A percentile compares a stretch with the other conserved stretches of the same genome.
Conservation (phyloP, 2,113 vertebrate species). For the Tachycineta bicolor region DNA sequence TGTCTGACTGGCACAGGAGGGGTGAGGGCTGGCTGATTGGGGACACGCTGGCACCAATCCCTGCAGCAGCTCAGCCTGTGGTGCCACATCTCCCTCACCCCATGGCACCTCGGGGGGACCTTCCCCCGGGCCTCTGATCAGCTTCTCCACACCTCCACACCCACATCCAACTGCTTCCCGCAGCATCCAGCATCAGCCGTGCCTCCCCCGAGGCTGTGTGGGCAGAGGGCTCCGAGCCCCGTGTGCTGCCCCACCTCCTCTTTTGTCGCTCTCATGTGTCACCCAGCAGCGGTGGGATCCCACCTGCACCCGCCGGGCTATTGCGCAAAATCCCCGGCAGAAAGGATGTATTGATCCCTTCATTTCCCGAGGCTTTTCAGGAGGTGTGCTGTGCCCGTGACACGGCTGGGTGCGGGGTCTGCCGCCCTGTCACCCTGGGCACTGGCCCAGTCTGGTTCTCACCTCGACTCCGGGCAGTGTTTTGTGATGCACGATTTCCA, state of each 20-base stretch:
- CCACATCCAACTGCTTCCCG: background rate
- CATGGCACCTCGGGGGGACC: accelerated
- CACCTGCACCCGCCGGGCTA: background rate
- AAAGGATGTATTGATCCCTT: background rate
- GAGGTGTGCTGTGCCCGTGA: background rate
- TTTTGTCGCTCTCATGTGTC: background rate
- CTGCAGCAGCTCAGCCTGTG: accelerated
- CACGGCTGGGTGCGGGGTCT: accelerated
- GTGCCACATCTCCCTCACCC: background rate
- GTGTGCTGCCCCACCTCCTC: background rate
- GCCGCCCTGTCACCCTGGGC: accelerated
- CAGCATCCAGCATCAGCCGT: background rate
- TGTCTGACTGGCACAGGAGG: background rate
- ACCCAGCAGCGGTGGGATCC: background rate
- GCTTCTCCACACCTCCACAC: background rate
- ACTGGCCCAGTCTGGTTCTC: background rate
- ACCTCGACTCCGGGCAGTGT: accelerated
- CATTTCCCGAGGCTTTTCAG: background rate
- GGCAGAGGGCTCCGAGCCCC: background rate
- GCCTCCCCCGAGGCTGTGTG: accelerated
- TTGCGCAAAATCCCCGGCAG: background rate
- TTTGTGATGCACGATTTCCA: background rate
- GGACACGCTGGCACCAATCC: accelerated
- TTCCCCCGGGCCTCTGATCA: background rate
- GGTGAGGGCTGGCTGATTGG: accelerated